phyloP scores from a whole-genome alignment of 1,140 invertebrate species.

The Mya arenaria region DNA sequence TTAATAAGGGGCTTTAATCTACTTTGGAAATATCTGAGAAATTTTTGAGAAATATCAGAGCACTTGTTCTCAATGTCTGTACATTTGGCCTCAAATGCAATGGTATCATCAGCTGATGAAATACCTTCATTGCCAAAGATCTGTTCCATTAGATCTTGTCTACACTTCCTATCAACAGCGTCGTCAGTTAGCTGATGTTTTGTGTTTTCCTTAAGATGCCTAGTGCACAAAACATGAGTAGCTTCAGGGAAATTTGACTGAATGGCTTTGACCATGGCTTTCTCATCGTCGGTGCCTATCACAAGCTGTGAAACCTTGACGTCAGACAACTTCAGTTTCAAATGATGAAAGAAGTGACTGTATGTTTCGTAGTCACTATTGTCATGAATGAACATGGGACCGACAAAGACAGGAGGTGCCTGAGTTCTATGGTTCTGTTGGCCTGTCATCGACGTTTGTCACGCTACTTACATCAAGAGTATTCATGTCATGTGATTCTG shows the following conservation, averaged over 20 bases:
- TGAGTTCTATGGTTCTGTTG: constrained; percentile 5
- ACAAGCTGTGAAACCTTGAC: background rate
- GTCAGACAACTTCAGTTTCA: background rate
- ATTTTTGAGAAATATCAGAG: background rate
- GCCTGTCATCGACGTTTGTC: too few relatives aligned
- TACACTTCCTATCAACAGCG: background rate
- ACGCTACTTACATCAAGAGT: too few relatives aligned
- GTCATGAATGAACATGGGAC: constrained; percentile 22
- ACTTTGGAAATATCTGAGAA: background rate
- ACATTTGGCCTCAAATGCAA: background rate
- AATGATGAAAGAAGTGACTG: constrained; percentile 10
- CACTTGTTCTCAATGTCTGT: background rate
- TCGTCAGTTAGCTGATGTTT: constrained; percentile 8
- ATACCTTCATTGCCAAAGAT: constrained; percentile 15
- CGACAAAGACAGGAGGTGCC: background rate
- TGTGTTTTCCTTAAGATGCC: constrained; percentile 34
- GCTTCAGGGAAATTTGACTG: constrained; percentile 35
- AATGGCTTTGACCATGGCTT: background rate
- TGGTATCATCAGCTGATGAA: background rate
- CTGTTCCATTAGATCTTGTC: background rate
- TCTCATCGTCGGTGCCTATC: background rate
- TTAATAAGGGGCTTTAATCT: constrained; percentile 1
- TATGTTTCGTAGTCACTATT: constrained; percentile 29
- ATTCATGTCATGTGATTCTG: too few relatives aligned
- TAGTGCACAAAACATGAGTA: constrained; percentile 46